These are phyloP conservation scores for Drosophila ogumai DNA, from an alignment of 1,140 invertebrate species.

Conservation along the genomic window DNA sequence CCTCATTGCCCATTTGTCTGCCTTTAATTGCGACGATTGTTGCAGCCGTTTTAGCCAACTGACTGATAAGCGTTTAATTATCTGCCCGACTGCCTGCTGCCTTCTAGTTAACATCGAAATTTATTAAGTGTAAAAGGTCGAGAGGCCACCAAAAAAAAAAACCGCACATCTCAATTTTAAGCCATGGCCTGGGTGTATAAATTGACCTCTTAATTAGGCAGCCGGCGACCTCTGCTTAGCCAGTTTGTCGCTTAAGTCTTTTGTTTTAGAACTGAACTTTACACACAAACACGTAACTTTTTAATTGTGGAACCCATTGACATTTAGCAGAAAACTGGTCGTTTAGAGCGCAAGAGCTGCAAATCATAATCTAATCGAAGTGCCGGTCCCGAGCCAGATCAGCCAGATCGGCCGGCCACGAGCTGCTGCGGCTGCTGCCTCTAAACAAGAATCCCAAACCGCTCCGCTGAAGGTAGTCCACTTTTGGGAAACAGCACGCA, in stretches of 20 bases:
- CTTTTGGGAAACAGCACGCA: slow-evolving; percentile 64
- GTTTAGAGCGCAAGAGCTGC: slow-evolving; percentile 17
- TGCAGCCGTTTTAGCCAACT: slow-evolving; percentile 39
- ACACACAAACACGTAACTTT: slow-evolving; percentile 6
- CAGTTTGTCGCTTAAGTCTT: slow-evolving; percentile 37
- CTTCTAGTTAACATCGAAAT: slow-evolving; percentile 25
- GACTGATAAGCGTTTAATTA: slow-evolving; percentile 70
- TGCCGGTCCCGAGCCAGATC: slow-evolving; percentile 50
- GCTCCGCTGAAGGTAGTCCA: slow-evolving; percentile 69
- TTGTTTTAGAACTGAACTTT: slow-evolving; percentile 36
- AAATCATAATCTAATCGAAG: slow-evolving; percentile 63
- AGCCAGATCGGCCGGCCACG: slow-evolving; percentile 19
- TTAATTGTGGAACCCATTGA: slow-evolving; percentile 63
- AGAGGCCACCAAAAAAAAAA: slow-evolving; percentile 12
- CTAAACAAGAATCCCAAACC: slow-evolving; percentile 71
- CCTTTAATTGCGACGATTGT: slow-evolving; percentile 63
- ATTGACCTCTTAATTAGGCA: slow-evolving; percentile 46
- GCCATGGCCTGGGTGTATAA: slow-evolving; percentile 40
- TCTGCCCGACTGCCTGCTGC: slow-evolving; percentile 19
- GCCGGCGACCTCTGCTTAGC: slow-evolving; percentile 12
- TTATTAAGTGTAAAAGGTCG: slow-evolving; percentile 59
- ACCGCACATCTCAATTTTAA: slow-evolving; percentile 14
- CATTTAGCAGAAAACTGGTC: slow-evolving; percentile 68
- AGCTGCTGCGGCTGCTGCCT: slow-evolving; percentile 52
- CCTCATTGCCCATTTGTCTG: slow-evolving; percentile 51